A percentile compares a stretch with the other conserved stretches of the same genome.
Evolutionary conservation across 2,888 invertebrate species (phyloP).

Genomic region (Baccha elongata): DNA sequence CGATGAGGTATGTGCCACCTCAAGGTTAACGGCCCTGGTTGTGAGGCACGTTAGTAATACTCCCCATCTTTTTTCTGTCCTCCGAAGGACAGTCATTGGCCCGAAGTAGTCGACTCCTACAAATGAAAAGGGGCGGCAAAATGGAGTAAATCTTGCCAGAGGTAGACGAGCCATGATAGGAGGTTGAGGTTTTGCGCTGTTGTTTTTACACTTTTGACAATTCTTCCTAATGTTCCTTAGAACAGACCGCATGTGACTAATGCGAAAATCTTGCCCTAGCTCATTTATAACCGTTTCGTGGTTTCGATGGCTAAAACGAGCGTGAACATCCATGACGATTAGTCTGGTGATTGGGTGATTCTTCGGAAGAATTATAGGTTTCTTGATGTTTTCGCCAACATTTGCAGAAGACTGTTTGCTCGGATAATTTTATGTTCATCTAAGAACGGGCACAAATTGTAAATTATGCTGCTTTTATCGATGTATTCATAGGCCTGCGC

Average conservation of each 20-base stretch:
- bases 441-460: neutral
- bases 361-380: conserved; percentile 6
- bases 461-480: neutral
- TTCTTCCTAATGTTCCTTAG: no score
- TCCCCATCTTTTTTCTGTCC: no score
- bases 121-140: no score
- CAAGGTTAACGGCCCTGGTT: neutral
- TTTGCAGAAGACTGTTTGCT: neutral
- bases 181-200: neutral
- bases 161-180: conserved; percentile 31
- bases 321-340: conserved; percentile 1
- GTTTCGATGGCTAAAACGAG: no score
- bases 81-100: no score
- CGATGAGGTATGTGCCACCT: neutral
- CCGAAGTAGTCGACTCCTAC: no score
- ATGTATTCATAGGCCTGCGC: neutral
- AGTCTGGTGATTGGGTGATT: neutral
- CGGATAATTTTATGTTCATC: conserved; percentile 4
- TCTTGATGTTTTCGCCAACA: neutral
- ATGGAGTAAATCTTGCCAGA: conserved; percentile 1
- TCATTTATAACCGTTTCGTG: no score
- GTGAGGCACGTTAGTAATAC: no score
- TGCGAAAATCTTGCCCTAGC: conserved; percentile 2
- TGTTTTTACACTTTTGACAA: conserved; percentile 12
- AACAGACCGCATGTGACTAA: conserved; percentile 7